phyloP scores from a whole-genome alignment of 2,113 vertebrate species.

The Barnardius zonarius region DNA sequence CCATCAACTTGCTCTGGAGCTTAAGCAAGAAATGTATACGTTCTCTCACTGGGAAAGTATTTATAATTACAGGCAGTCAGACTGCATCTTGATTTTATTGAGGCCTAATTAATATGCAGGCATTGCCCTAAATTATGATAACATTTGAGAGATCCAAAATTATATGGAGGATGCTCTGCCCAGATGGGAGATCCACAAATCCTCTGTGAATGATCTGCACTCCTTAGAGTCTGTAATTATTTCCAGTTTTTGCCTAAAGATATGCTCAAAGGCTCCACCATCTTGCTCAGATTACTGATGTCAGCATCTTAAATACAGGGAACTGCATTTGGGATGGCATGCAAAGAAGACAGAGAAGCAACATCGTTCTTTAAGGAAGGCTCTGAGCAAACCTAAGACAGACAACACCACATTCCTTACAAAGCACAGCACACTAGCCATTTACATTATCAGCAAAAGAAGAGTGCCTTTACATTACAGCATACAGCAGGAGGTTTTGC shows the following conservation, averaged over 20 bases:
- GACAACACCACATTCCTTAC: neutral
- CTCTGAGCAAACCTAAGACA: neutral
- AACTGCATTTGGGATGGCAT: neutral
- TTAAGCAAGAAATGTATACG: neutral
- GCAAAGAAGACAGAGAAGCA: neutral
- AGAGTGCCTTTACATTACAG: neutral
- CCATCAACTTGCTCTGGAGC: neutral
- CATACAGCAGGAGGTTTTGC: neutral
- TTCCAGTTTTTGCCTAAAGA: constrained; percentile 12
- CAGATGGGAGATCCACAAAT: neutral
- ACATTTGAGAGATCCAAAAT: neutral
- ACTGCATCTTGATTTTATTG: neutral
- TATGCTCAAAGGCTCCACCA: neutral
- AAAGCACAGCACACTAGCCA: neutral
- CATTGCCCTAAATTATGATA: neutral
- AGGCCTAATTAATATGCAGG: neutral
- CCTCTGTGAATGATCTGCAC: fast-evolving
- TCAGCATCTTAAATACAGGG: neutral
- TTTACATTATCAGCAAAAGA: neutral
- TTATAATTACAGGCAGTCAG: constrained; percentile 6
- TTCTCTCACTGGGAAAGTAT: neutral
- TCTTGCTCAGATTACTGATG: neutral
- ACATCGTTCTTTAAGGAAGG: neutral
- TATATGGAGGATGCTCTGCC: neutral
- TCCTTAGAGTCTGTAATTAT: constrained; percentile 21